phyloP scores from a whole-genome alignment of 1,140 invertebrate species.

The Psilanteris sp. region DNA sequence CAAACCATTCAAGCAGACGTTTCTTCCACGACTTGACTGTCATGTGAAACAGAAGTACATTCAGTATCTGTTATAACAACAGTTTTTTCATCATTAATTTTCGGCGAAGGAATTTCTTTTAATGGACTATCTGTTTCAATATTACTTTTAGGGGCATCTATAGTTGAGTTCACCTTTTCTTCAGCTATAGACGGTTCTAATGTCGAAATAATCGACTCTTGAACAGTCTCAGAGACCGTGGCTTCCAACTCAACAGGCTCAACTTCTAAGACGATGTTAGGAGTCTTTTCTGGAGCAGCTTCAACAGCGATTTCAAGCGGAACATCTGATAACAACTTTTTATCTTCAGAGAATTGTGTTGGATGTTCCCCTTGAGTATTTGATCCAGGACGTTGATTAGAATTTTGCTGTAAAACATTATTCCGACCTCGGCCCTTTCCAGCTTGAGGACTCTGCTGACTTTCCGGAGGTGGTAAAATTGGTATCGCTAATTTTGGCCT shows the following conservation, averaged over 20 bases:
- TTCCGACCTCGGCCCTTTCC: conserved; percentile 65
- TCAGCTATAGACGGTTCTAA: too few relatives aligned
- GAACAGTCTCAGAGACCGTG: neutral
- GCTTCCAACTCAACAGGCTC: conserved; percentile 6
- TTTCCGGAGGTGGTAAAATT: conserved; percentile 82
- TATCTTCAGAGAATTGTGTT: conserved; percentile 2
- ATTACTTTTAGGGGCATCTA: too few relatives aligned
- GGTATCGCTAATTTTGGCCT: conserved; percentile 83
- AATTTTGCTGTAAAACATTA: neutral
- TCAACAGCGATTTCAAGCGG: neutral
- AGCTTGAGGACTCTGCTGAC: conserved; percentile 62
- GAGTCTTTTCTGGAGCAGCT: neutral
- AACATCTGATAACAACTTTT: conserved; percentile 1
- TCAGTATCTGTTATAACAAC: conserved; percentile 18
- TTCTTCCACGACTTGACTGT: conserved; percentile 20
- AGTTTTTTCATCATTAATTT: neutral
- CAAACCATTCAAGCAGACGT: conserved; percentile 24
- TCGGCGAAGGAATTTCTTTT: neutral
- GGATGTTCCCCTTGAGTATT: neutral
- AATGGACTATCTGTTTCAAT: too few relatives aligned
- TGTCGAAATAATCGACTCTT: too few relatives aligned
- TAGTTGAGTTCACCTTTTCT: too few relatives aligned
- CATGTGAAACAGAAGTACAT: conserved; percentile 14
- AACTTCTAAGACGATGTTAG: neutral
- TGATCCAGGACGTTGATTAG: conserved; percentile 4